These are phyloP conservation scores for Heliothis subflexa DNA, from an alignment of 1,140 invertebrate species.

Conservation along the genomic window DNA sequence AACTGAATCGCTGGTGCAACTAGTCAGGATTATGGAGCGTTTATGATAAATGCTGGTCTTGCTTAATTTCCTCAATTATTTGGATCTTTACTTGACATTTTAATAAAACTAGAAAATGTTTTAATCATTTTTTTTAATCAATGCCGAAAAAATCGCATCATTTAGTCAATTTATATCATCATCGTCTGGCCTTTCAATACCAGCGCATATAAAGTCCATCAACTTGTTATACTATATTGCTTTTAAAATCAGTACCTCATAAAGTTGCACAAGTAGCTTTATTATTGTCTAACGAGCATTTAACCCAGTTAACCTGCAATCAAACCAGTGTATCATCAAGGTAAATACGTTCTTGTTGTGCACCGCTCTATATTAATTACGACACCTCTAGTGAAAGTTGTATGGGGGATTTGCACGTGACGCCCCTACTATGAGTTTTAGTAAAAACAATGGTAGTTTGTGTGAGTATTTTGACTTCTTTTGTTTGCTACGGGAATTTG, in stretches of 20 bases:
- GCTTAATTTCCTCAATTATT: conserved; percentile 11
- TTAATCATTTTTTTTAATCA: no score
- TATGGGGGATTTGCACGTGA: conserved; percentile 24
- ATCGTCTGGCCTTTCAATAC: no score
- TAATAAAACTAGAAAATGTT: no score
- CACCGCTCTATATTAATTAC: conserved; percentile 44
- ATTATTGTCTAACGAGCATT: conserved; percentile 21
- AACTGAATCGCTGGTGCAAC: conserved; percentile 4
- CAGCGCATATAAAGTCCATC: no score
- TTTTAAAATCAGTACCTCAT: neutral
- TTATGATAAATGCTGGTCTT: neutral
- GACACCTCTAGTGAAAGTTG: conserved; percentile 33
- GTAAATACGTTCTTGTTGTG: conserved; percentile 44
- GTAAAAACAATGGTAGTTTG: neutral
- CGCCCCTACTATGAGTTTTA: neutral
- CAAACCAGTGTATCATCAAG: conserved; percentile 26
- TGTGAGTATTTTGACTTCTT: neutral
- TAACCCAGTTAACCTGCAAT: conserved; percentile 14
- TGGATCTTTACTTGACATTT: neutral
- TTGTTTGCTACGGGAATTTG: neutral
- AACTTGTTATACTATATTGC: no score
- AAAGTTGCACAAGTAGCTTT: neutral
- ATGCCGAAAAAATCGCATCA: no score
- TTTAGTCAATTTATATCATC: no score
- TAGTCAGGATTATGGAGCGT: neutral